Evolutionary conservation across 2,888 invertebrate species (phyloP).

Genomic region (Agrochola lota): DNA sequence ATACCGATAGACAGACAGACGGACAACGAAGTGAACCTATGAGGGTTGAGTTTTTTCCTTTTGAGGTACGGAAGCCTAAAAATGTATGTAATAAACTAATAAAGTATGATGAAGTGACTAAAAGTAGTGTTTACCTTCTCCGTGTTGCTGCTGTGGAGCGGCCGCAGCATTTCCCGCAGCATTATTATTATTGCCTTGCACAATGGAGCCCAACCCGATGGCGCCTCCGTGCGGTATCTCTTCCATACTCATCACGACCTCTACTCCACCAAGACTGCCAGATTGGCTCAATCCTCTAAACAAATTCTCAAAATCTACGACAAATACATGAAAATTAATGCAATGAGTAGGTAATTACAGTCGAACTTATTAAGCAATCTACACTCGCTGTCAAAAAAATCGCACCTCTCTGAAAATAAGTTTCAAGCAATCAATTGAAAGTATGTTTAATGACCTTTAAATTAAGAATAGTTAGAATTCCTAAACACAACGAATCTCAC

Average conservation of each 20-base stretch:
- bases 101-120: background rate
- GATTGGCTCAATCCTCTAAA: slow-evolving; percentile 77
- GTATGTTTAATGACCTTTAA: no score
- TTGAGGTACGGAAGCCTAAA: no score
- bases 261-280: slow-evolving; percentile 75
- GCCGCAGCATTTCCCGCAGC: slow-evolving; percentile 11
- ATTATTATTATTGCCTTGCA: slow-evolving; percentile 41
- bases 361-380: slow-evolving; percentile 28
- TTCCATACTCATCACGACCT: slow-evolving; percentile 84
- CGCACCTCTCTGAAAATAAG: no score
- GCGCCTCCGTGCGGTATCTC: slow-evolving; percentile 73
- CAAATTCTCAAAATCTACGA: slow-evolving; percentile 80
- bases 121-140: slow-evolving; percentile 56
- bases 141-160: slow-evolving; percentile 22
- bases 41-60: no score
- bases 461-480: no score
- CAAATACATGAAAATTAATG: slow-evolving; percentile 60
- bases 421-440: no score
- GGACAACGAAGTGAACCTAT: no score
- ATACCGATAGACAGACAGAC: no score
- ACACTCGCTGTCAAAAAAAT: background rate
- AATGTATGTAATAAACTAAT: background rate
- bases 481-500: no score
- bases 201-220: slow-evolving; percentile 59
- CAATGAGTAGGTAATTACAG: slow-evolving; percentile 31